These are phyloP conservation scores for Chymomyza procnemis DNA, from an alignment of 2,888 invertebrate genomes.

Conservation along the genomic window DNA sequence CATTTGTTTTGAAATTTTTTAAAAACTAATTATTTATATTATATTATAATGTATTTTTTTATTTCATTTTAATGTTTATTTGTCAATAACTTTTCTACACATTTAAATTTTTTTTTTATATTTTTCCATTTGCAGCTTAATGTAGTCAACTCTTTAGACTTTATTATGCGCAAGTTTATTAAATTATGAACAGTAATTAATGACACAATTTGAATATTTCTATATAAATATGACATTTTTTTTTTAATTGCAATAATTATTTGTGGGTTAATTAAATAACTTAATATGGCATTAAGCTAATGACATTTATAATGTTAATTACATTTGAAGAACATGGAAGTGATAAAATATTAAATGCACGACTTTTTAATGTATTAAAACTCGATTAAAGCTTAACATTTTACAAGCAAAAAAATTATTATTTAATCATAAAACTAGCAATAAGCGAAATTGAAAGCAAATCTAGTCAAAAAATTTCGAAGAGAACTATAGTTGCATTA, in stretches of 20 bases:
- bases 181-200: conserved; percentile 10
- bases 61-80: neutral
- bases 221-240: neutral
- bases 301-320: neutral
- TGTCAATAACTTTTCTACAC: too few species aligned
- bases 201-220: neutral
- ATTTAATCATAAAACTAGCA: too few species aligned
- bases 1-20: neutral
- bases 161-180: conserved; percentile 17
- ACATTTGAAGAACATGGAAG: neutral
- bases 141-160: conserved; percentile 19
- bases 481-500: too few species aligned
- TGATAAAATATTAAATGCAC: neutral
- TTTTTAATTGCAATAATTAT: neutral
- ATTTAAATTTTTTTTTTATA: neutral
- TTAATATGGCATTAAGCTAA: neutral
- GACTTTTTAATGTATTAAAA: too few species aligned
- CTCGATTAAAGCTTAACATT: too few species aligned
- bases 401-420: too few species aligned
- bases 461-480: too few species aligned
- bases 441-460: too few species aligned
- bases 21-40: neutral
- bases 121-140: conserved; percentile 5
- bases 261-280: neutral
- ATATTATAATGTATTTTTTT: neutral